phyloP scores from a whole-genome alignment of 2,888 invertebrate species.

The Drosophila nr. perissopoda region DNA sequence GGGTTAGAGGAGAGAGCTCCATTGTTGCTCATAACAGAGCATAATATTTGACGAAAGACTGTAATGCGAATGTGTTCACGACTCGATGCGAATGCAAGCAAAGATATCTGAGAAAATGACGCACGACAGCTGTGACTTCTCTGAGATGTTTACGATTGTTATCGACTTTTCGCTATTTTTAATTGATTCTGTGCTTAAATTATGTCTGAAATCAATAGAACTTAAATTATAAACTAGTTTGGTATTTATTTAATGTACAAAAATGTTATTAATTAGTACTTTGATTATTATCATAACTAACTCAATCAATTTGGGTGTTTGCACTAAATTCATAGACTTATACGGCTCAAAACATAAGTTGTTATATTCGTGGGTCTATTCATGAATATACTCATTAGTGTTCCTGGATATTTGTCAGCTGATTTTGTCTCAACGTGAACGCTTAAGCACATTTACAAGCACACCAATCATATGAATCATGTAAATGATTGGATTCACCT shows the following conservation, averaged over 20 bases:
- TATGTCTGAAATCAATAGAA: neutral
- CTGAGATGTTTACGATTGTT: neutral
- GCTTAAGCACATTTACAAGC: neutral
- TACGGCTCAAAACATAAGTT: neutral
- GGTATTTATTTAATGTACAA: neutral
- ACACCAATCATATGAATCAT: slow-evolving; percentile 15
- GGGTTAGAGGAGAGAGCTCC: no score
- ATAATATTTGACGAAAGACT: neutral
- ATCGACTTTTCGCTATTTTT: neutral
- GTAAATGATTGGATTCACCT: neutral
- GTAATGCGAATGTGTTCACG: neutral
- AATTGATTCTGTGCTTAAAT: neutral
- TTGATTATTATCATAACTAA: neutral
- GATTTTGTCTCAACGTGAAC: neutral
- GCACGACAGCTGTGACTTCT: no score
- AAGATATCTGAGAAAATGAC: neutral
- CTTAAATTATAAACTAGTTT: neutral
- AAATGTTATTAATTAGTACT: neutral
- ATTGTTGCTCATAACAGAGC: neutral
- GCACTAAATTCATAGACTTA: neutral
- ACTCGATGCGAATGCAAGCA: neutral
- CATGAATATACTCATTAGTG: neutral
- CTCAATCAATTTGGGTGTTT: neutral
- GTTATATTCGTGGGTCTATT: neutral
- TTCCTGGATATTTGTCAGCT: neutral